Conservation (phyloP, 92 coral and sea anemone species). For the Meandrina meandrites region DNA sequence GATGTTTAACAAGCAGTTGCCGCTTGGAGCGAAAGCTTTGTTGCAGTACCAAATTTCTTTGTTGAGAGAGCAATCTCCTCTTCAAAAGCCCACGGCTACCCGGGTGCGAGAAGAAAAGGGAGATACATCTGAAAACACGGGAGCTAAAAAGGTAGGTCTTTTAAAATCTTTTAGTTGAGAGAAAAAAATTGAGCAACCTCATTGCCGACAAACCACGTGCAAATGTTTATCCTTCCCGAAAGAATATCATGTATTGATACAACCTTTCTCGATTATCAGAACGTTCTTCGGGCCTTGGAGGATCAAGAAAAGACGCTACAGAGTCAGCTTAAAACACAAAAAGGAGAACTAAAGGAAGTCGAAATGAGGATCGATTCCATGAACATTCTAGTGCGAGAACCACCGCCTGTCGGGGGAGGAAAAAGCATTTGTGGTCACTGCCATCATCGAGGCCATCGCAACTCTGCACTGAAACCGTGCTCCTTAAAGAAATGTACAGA, state of each 20-base stretch:
- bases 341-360: conserved; percentile 36
- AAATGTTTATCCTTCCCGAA: neutral
- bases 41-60: conserved; percentile 16
- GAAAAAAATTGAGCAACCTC: neutral
- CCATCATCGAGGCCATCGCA: conserved; percentile 51
- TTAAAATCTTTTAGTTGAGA: neutral
- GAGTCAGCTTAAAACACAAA: conserved; percentile 27
- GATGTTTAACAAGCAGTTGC: conserved; percentile 22
- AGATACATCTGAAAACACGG: neutral
- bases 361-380: conserved; percentile 56
- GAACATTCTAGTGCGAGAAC: conserved; percentile 38
- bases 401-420: conserved; percentile 37
- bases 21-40: conserved; percentile 23
- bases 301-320: conserved; percentile 35
- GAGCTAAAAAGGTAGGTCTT: conserved; percentile 5
- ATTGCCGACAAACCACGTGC: neutral
- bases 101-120: conserved; percentile 1
- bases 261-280: neutral
- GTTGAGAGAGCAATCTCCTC: conserved; percentile 6
- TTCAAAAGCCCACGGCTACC: conserved; percentile 11
- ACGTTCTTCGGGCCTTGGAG: conserved; percentile 37
- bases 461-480: conserved; percentile 29
- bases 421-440: conserved; percentile 54
- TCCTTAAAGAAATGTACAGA: conserved; percentile 26
- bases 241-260: neutral